Evolutionary conservation across 2,797 vertebrate species (phyloP), one percentile per base, ranked within the genome.

Genomic region (Intellagama lesueurii): DNA sequence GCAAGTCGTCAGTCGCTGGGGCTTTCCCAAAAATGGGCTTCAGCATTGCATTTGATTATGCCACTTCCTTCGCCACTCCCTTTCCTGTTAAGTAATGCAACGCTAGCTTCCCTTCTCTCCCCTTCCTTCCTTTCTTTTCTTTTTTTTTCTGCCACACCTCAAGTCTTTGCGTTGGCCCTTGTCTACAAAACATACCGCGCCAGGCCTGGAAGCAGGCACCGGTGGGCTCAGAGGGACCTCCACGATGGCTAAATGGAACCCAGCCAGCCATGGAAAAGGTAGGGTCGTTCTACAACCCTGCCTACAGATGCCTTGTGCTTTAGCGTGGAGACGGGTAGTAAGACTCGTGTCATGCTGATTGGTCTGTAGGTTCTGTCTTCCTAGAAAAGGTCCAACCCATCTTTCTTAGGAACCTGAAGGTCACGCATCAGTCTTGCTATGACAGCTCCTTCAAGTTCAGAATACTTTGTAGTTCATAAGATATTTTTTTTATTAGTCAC

Each of bases 11-110:
- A 17, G 3, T 30, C 76, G 87, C 19, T 88, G 93, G 93, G 94
- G 93, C 91, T 95, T 96, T 96, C 95, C 95, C 95, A 96, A 96
- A 96, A 96, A 96, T 96, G 95, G 95, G 90, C 94, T 95, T 93
- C 91, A 91, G 90, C 90, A 91, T 70, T 95, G 94, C 88, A 0
- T 91, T 93, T 90, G 86, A 90, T 80, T 94, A 94, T 95, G 94
- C 95, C 95, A 96, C 93, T 96, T 96, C 95, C 95, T 92, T 93
- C 83, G 92, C 95, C 95, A 95, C 95, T 93, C 95, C 95, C 93
- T 96, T 96, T 96, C 95, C 95, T 96, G 95, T 95, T 79, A 87
- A 96, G 95, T 60, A 87, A 86, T 26, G 94, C 91, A 92, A 95
- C 86, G 90, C 92, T 87, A 85, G 90, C 1, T 93, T 91, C 81